Percentiles rank a stretch among this genome's conserved stretches.
Evolutionary conservation across 2,888 invertebrate species (phyloP).

Genomic region (Cybosia mesomella): DNA sequence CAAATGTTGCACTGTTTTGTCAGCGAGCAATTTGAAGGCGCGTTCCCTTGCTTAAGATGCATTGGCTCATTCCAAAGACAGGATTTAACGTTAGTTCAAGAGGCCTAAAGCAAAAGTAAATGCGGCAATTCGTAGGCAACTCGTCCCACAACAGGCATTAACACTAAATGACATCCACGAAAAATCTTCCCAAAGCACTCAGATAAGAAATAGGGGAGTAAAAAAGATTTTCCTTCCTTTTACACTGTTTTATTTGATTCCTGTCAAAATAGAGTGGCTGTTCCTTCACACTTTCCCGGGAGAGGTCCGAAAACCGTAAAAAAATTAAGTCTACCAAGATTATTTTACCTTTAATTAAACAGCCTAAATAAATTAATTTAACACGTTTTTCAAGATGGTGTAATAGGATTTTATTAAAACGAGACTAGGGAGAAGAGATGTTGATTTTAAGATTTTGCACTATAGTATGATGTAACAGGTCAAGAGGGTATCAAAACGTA

Average conservation of each 20-base stretch:
- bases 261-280: conserved; percentile 50
- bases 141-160: conserved; percentile 82
- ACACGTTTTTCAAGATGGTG: not conserved
- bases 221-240: conserved; percentile 70
- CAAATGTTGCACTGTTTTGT: conserved; percentile 65
- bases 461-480: not conserved
- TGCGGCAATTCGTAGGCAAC: conserved; percentile 83
- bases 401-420: not conserved
- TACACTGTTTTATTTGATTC: conserved; percentile 61
- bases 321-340: conserved; percentile 12
- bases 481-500: not conserved
- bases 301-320: conserved; percentile 21
- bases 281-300: conserved; percentile 28
- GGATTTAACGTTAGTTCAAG: conserved; percentile 78
- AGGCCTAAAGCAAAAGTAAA: conserved; percentile 74
- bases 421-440: not conserved
- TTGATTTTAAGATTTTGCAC: too few species aligned
- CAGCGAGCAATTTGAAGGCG: conserved; percentile 73
- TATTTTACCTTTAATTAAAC: conserved; percentile 15
- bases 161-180: conserved; percentile 85
- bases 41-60: conserved; percentile 83
- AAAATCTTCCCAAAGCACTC: conserved; percentile 74
- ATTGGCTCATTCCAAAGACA: conserved; percentile 82
- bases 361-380: conserved; percentile 1
- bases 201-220: conserved; percentile 78